Evolutionary conservation across 2,113 vertebrate genomes (phyloP).

Genomic region (Larimichthys polyactis): DNA sequence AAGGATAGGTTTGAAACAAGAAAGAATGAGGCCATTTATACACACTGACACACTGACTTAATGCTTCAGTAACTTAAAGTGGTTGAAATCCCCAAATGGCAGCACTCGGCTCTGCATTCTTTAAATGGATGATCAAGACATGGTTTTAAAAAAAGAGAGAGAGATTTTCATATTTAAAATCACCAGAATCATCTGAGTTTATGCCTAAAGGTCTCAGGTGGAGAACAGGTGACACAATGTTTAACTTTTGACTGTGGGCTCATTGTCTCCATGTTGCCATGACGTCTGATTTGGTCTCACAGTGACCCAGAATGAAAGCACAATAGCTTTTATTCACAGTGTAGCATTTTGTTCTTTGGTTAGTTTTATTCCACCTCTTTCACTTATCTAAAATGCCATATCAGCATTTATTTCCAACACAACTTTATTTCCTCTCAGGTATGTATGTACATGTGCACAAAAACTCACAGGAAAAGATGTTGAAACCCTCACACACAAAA

Average conservation of each 20-base stretch:
- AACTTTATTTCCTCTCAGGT: not conserved
- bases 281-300: conserved; percentile 9
- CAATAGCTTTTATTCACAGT: conserved; percentile 3
- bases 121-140: not conserved
- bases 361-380: not conserved
- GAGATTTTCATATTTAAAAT: not conserved
- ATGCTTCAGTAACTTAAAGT: conserved; percentile 13
- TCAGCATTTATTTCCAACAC: not conserved
- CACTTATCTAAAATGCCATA: not conserved
- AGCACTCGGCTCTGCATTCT: not conserved
- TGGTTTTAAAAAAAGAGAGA: not conserved
- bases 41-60: not conserved
- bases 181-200: not conserved
- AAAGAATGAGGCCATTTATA: too few species aligned
- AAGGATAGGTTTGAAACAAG: too few species aligned
- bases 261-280: not conserved
- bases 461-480: conserved; percentile 1
- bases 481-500: conserved; percentile 5
- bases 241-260: conserved; percentile 1
- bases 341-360: not conserved
- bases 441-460: not conserved
- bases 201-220: not conserved
- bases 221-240: conserved; percentile 8
- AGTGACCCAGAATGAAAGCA: conserved; percentile 19
- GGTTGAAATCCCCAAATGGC: conserved; percentile 35